phyloP scores from a whole-genome alignment of 1,140 invertebrate genomes.

The Caenorhabditis elegans region WBcel235 BX284602.5:5728501-5729000 shows the following conservation, averaged over 20 bases:
- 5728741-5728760: conserved; percentile 15
- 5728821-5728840: background rate
- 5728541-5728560: background rate
- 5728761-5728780: background rate
- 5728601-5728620: conserved; percentile 14
- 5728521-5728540: background rate
- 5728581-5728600: background rate
- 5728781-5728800: background rate
- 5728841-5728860: too few relatives aligned
- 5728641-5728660: background rate
- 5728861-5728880: too few relatives aligned
- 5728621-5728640: background rate
- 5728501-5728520: background rate
- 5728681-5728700: background rate
- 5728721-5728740: background rate
- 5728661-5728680: background rate
- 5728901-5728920: too few relatives aligned
- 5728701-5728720: background rate
- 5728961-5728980: too few relatives aligned
- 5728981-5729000: too few relatives aligned
- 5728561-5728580: conserved; percentile 19
- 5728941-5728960: too few relatives aligned
- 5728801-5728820: background rate
- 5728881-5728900: too few relatives aligned
- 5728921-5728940: too few relatives aligned